Conservation (phyloP, 2,888 invertebrate genomes). For the Spialia ferax region DNA sequence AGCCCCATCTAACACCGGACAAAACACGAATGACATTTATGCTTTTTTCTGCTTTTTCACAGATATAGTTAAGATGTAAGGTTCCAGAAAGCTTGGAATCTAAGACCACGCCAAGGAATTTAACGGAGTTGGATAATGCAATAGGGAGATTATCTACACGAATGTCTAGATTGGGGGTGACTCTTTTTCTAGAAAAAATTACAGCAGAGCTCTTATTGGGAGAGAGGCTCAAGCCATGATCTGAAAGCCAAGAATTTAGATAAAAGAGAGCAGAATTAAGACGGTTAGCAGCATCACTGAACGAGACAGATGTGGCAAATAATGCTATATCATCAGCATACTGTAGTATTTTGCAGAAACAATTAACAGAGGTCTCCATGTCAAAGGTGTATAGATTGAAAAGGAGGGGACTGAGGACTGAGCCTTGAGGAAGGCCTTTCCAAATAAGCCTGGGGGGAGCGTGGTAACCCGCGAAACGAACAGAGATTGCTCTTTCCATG, state of each 20-base stretch:
- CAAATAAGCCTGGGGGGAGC: background rate
- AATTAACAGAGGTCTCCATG: background rate
- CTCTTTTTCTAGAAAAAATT: no score
- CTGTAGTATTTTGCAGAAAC: background rate
- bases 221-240: no score
- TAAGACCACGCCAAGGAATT: background rate
- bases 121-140: background rate
- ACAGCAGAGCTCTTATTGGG: no score
- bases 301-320: no score
- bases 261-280: background rate
- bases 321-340: background rate
- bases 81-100: background rate
- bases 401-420: background rate
- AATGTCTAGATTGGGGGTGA: no score
- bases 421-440: conserved; percentile 2
- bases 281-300: no score
- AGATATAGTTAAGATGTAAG: background rate
- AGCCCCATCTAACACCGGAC: conserved; percentile 38
- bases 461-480: no score
- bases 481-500: background rate
- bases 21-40: background rate
- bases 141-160: no score
- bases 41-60: background rate
- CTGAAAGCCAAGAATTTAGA: no score
- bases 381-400: background rate